phyloP scores from a whole-genome alignment of 2,113 vertebrate species.

The Saimiri boliviensis region DNA sequence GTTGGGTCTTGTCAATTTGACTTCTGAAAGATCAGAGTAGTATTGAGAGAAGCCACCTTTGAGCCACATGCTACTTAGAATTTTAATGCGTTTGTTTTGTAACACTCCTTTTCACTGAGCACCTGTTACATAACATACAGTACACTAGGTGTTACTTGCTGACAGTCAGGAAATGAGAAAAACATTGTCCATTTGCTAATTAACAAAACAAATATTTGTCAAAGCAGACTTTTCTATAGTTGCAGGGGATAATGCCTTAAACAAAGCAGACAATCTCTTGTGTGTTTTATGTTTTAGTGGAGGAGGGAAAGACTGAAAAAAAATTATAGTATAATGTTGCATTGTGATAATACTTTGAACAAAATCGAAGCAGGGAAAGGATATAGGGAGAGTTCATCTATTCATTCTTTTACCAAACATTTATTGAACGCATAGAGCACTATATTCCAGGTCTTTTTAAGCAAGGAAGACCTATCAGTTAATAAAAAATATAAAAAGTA shows the following conservation, averaged over 20 bases:
- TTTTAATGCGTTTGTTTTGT: not conserved
- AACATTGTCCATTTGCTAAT: not conserved
- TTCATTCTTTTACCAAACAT: not conserved
- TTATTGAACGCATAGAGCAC: not conserved
- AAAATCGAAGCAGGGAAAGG: not conserved
- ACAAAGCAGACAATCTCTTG: not conserved
- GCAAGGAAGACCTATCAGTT: not conserved
- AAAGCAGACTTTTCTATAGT: not conserved
- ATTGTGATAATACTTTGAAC: not conserved
- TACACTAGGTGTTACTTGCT: accelerated
- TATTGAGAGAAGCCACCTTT: not conserved
- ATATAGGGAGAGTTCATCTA: not conserved
- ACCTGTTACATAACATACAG: not conserved
- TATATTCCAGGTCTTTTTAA: not conserved
- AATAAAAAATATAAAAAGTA: not conserved
- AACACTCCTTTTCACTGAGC: not conserved
- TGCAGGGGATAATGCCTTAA: not conserved
- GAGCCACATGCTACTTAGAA: not conserved
- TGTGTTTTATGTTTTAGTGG: not conserved
- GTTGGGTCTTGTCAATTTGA: not conserved
- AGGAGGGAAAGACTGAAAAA: not conserved
- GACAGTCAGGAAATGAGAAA: not conserved
- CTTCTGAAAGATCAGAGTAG: not conserved
- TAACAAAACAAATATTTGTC: not conserved
- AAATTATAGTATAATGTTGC: not conserved